Evolutionary conservation across 1,140 invertebrate genomes (phyloP), one percentile per base, ranked within the genome.

Genomic region (Drosophila melanica): DNA sequence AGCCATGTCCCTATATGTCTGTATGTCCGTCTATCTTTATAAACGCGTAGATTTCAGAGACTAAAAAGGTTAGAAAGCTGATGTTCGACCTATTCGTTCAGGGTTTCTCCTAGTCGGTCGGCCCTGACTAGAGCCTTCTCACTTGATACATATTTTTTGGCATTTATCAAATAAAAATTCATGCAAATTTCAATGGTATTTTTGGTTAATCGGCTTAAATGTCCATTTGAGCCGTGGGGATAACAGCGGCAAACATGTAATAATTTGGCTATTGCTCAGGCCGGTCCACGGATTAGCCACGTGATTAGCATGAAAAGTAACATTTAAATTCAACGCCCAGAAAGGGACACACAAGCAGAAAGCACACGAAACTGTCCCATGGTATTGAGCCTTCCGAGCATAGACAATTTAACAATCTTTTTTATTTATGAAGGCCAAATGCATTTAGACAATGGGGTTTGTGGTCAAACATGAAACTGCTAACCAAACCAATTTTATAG

Each of bases 351-450:
- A 72, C 81, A 54, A 63, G 50, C 74, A 70, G 16, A 74, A 60
- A 45, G 27, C 39, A 39, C 42, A 42, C n/a, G 23, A 23, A 41
- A 47, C 23, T n/a, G 20, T 30, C 6, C 48, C 37, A 33, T 27
- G 41, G 57, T 47, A 45, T 20, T 67, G 42, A 53, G 55, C 42
- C 23, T 60, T 20, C 50, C 58, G 44, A 74, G 50, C 65, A 55
- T 68, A 75, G 71, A 79, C 81, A 81, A 79, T 86, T 86, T 87
- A 87, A 79, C 75, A 82, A 68, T 76, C 70, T 71, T 87, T 76
- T 87, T 87, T 86, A 86, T 86, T 86, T 86, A 86, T 86, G 75
- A 86, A 86, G 64, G 57, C 44, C 71, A 86, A 85, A 78, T 81
- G 78, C 81, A 86, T 66, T 86, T 85, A 59, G 60, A 80, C 81